Conservation (phyloP, 1,140 invertebrate genomes). For the Drosophila littoralis region DNA sequence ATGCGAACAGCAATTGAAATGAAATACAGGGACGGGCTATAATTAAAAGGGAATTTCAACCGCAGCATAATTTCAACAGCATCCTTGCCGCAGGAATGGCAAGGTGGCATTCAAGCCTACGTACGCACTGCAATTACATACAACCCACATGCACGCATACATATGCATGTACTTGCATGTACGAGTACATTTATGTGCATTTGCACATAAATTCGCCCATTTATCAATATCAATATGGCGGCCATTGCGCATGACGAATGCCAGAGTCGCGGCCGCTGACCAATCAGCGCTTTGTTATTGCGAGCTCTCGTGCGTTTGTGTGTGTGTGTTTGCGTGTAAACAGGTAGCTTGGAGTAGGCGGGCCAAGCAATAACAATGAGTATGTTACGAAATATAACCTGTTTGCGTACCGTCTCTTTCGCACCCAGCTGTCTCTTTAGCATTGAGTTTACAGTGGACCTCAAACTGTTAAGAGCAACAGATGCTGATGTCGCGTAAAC, state of each 20-base stretch:
- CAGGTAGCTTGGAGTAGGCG: slow-evolving; percentile 71
- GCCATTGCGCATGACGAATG: slow-evolving; percentile 73
- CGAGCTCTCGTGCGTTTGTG: slow-evolving; percentile 10
- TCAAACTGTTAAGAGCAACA: slow-evolving; percentile 51
- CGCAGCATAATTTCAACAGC: slow-evolving; percentile 22
- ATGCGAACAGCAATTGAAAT: slow-evolving; percentile 27
- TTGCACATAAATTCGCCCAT: slow-evolving; percentile 1
- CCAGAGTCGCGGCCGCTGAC: slow-evolving; percentile 32
- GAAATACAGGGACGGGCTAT: slow-evolving; percentile 21
- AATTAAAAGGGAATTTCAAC: slow-evolving; percentile 25
- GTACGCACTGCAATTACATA: slow-evolving; percentile 19
- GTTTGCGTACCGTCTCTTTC: slow-evolving; percentile 60
- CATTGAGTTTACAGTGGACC: slow-evolving; percentile 16
- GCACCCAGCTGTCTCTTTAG: slow-evolving; percentile 11
- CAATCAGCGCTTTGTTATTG: slow-evolving; percentile 70
- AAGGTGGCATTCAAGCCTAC: slow-evolving; percentile 32
- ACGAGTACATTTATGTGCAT: slow-evolving; percentile 3
- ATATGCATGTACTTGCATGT: slow-evolving; percentile 6
- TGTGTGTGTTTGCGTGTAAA: slow-evolving; percentile 26
- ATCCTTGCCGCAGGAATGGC: slow-evolving; percentile 27
- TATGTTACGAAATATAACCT: slow-evolving; percentile 55
- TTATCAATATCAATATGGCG: slow-evolving; percentile 69
- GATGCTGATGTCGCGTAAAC: slow-evolving; percentile 16
- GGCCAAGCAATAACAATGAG: slow-evolving; percentile 17
- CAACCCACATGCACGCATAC: not conserved